Evolutionary conservation across 2,113 vertebrate genomes (phyloP).

Genomic region (Cryptotis parvus): DNA sequence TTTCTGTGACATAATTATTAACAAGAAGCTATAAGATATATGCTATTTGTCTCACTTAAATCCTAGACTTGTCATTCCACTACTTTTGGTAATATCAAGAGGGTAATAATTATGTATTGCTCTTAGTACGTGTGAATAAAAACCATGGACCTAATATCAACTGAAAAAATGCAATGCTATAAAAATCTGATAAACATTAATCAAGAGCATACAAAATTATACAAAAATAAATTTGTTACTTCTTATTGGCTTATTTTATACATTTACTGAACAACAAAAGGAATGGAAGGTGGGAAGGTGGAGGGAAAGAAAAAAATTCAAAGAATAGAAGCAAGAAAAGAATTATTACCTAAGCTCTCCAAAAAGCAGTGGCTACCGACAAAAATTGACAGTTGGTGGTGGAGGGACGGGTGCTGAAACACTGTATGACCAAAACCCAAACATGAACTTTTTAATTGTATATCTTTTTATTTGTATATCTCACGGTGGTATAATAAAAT

Average conservation of each 20-base stretch:
- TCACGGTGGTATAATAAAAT: too few relatives aligned
- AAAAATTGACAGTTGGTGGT: not conserved
- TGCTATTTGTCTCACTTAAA: slow-evolving; percentile 23
- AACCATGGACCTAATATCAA: not conserved
- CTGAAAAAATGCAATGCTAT: not conserved
- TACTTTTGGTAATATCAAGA: not conserved
- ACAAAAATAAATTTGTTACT: not conserved
- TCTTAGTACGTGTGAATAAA: not conserved
- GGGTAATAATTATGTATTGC: not conserved
- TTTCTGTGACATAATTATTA: not conserved
- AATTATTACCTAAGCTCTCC: not conserved
- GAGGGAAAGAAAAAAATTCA: not conserved
- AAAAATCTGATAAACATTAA: not conserved
- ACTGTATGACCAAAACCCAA: too few relatives aligned
- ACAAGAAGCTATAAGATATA: not conserved
- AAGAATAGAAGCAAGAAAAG: too few relatives aligned
- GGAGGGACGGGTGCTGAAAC: too few relatives aligned
- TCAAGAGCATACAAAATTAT: not conserved
- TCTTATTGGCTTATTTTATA: not conserved
- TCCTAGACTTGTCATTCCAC: not conserved
- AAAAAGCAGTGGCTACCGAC: not conserved
- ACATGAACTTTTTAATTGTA: too few relatives aligned
- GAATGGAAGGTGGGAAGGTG: not conserved
- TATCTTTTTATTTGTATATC: too few relatives aligned
- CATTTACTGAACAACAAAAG: not conserved